Evolutionary conservation across 2,888 invertebrate genomes (phyloP).

Genomic region (Euzophera pinguis): DNA sequence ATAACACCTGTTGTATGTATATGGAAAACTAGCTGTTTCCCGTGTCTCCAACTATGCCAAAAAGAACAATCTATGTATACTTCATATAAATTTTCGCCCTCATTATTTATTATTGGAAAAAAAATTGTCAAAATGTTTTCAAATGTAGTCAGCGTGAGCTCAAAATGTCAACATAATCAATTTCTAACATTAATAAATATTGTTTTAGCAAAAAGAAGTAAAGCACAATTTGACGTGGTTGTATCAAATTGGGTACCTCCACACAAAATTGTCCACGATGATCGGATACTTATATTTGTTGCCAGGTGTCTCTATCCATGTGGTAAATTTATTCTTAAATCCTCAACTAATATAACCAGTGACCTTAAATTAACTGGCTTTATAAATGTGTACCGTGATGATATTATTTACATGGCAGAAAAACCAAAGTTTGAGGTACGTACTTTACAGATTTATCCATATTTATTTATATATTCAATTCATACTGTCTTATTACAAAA

Average conservation of each 20-base stretch:
- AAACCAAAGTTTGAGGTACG: conserved; percentile 86
- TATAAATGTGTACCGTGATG: conserved; percentile 54
- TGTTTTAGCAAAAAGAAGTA: conserved; percentile 74
- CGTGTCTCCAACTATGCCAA: no score
- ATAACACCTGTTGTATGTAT: no score
- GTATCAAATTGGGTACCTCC: conserved; percentile 75
- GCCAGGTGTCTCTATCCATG: conserved; percentile 82
- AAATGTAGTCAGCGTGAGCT: no score
- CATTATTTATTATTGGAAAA: no score
- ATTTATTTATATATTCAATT: no score
- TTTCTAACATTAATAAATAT: not conserved
- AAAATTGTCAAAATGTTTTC: no score
- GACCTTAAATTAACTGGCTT: conserved; percentile 84
- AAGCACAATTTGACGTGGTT: conserved; percentile 81
- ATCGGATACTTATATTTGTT: conserved; percentile 73
- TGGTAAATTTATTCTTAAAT: conserved; percentile 78
- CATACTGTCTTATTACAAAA: no score
- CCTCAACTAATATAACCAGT: conserved; percentile 63
- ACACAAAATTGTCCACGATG: conserved; percentile 57
- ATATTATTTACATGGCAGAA: conserved; percentile 63
- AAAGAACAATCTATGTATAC: no score
- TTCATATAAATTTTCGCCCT: no score
- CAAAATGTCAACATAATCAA: no score
- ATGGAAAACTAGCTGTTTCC: no score
- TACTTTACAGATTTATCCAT: not conserved